These are phyloP conservation scores for Anarhynchus alexandrinus DNA, from an alignment of 2,113 vertebrate species.

Conservation along the genomic window DNA sequence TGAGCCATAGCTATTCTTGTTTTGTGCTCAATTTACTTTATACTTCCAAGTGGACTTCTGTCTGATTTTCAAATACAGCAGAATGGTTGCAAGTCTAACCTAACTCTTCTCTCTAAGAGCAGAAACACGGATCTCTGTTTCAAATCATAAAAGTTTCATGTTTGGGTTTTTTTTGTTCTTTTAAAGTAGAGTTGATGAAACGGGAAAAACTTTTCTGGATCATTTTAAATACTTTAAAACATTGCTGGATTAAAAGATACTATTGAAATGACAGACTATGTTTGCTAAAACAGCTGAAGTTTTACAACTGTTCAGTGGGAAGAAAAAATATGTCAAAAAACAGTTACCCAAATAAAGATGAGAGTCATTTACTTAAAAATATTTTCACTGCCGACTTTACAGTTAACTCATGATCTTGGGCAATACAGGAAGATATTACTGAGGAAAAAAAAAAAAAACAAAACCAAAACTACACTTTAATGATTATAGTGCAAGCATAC, in stretches of 20 bases:
- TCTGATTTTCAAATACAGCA: neutral
- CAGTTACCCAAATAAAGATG: neutral
- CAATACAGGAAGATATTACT: neutral
- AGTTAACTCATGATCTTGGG: neutral
- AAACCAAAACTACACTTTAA: too few species aligned
- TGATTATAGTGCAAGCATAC: neutral
- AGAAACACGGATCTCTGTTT: neutral
- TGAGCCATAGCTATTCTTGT: neutral
- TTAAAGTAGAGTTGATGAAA: neutral
- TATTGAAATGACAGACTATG: neutral
- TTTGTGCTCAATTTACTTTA: neutral
- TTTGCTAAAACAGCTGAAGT: neutral
- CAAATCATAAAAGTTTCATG: neutral
- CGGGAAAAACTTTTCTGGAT: neutral
- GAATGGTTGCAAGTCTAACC: neutral
- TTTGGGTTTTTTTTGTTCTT: neutral
- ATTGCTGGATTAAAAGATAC: neutral
- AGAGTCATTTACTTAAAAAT: neutral
- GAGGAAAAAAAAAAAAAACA: neutral
- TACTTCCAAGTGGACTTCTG: neutral
- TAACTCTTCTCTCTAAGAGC: neutral
- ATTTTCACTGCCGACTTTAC: neutral
- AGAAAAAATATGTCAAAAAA: neutral
- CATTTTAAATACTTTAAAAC: neutral
- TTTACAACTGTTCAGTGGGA: neutral